Evolutionary conservation across 2,888 invertebrate species (phyloP).

Genomic region (Chloroclystis v-ata): DNA sequence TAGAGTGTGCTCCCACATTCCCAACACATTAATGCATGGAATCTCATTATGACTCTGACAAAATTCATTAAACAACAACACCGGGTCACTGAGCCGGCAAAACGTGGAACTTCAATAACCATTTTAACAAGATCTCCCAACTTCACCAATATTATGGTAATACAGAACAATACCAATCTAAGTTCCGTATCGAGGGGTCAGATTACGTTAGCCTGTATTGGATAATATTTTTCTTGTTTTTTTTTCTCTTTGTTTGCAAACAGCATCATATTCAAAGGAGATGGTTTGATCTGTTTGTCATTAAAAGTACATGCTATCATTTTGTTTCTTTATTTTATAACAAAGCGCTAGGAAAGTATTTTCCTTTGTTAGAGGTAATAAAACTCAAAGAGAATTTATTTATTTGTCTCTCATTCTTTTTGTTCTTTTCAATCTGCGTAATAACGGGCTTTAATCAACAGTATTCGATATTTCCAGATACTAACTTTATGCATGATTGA

Average conservation of each 20-base stretch:
- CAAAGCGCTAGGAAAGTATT: too few relatives aligned
- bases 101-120: constrained; percentile 21
- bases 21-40: neutral
- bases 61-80: constrained; percentile 6
- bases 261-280: neutral
- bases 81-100: constrained; percentile 21
- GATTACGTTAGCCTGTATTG: constrained; percentile 15
- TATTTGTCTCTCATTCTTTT: too few relatives aligned
- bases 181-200: constrained; percentile 10
- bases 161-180: constrained; percentile 19
- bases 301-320: neutral
- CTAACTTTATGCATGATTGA: too few relatives aligned
- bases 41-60: constrained; percentile 6
- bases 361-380: too few relatives aligned
- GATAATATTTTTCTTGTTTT: constrained; percentile 20
- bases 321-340: neutral
- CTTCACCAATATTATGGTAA: constrained; percentile 22
- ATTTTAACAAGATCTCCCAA: constrained; percentile 19
- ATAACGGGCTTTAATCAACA: too few relatives aligned
- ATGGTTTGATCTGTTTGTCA: neutral
- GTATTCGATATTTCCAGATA: too few relatives aligned
- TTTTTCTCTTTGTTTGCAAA: constrained; percentile 5
- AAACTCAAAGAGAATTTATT: too few relatives aligned
- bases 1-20: too few relatives aligned
- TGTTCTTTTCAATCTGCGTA: too few relatives aligned